A percentile compares a stretch with the other conserved stretches of the same genome.
Evolutionary conservation across 2,797 vertebrate species (phyloP).

Genomic region (Catostomus latipinnis): DNA sequence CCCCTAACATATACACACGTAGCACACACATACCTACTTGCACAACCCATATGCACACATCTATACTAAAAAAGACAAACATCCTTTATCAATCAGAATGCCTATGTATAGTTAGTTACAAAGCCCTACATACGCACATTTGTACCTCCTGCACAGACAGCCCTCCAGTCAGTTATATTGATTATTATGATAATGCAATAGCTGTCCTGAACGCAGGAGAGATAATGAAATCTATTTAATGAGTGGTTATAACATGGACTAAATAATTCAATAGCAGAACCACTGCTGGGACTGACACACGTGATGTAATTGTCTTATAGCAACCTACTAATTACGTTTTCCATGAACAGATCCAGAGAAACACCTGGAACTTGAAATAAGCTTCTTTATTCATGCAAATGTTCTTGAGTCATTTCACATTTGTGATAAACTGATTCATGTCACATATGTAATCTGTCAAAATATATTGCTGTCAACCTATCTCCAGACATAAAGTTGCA

Average conservation of each 20-base stretch:
- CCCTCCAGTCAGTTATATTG: constrained; percentile 58
- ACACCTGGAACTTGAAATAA: constrained; percentile 3
- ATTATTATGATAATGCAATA: constrained; percentile 70
- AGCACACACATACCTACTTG: constrained; percentile 34
- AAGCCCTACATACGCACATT: background rate
- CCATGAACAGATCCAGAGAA: constrained; percentile 7
- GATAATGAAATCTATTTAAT: constrained; percentile 71
- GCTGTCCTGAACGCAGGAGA: constrained; percentile 54
- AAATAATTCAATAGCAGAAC: constrained; percentile 68
- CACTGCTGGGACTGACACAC: constrained; percentile 10
- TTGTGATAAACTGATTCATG: background rate
- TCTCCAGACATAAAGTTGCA: too few relatives aligned
- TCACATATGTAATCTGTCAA: too few relatives aligned
- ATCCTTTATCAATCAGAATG: constrained; percentile 13
- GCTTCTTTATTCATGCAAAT: background rate
- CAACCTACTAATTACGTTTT: constrained; percentile 44
- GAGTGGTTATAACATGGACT: constrained; percentile 66
- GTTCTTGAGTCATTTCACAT: background rate
- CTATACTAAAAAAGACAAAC: constrained; percentile 2
- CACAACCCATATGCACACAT: constrained; percentile 53
- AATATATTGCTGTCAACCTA: too few relatives aligned
- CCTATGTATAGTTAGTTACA: background rate
- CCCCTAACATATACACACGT: constrained; percentile 15
- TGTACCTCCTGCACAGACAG: constrained; percentile 52
- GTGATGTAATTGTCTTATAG: constrained; percentile 38